Percentiles rank a stretch among this genome's conserved stretches.
phyloP scores from a whole-genome alignment of 2,888 invertebrate genomes.

The Sarcophaga caerulescens region DNA sequence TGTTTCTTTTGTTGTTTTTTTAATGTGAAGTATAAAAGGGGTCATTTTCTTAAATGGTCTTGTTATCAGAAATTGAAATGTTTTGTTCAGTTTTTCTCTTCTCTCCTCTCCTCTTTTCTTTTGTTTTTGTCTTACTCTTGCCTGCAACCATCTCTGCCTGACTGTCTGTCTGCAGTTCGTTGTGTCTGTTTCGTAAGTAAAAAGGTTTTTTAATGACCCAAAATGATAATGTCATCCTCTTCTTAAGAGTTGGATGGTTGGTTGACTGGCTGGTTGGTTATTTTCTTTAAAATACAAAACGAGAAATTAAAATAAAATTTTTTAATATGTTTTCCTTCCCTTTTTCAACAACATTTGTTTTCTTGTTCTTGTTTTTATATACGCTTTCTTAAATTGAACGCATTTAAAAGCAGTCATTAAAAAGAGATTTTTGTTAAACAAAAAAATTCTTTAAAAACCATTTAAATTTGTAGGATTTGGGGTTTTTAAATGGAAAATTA shows the following conservation, averaged over 20 bases:
- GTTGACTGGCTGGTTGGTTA: not conserved
- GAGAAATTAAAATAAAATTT: constrained; percentile 37
- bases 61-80: constrained; percentile 53
- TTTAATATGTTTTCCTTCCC: constrained; percentile 13
- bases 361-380: too few species aligned
- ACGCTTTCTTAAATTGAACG: constrained; percentile 6
- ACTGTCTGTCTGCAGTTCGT: not conserved
- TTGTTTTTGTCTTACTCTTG: too few species aligned
- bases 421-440: constrained; percentile 26
- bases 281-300: constrained; percentile 5
- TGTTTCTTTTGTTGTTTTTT: too few species aligned
- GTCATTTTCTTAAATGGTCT: constrained; percentile 40
- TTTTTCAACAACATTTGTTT: too few species aligned
- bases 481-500: too few species aligned
- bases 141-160: too few species aligned
- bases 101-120: not conserved
- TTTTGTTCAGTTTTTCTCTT: constrained; percentile 19
- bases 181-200: constrained; percentile 20
- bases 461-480: too few species aligned
- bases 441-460: too few species aligned
- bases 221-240: constrained; percentile 41
- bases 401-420: constrained; percentile 43
- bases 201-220: constrained; percentile 62
- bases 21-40: not conserved
- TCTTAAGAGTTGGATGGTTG: too few species aligned